Base-by-base conservation (phyloP, 2,113 vertebrate species). In the Archilochus colubris region DNA sequence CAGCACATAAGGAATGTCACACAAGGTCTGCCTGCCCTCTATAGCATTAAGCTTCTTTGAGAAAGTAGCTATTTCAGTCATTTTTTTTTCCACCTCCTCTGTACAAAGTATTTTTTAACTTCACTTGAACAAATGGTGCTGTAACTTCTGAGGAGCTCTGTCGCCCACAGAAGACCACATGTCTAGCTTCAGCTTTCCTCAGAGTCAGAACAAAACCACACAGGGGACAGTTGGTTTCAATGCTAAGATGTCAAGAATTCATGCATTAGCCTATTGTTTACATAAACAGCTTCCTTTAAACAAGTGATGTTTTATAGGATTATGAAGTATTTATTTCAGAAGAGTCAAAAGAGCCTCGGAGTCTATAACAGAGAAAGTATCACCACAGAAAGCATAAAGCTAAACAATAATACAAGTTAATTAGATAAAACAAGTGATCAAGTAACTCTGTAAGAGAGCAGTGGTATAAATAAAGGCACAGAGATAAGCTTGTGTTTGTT, bases 201-300 rank as follows among this genome's bases (percentile, higher is more conserved):
- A 25, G 4, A 86, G 74, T 22, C 79, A 94, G 86, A 92, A 21
- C 62, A 92, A 95, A 94, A 94, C 57, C 82, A 91, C 16, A 0
- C 2, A 6, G 58, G 40, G 64, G 81, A 89, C 94, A 96, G 91
- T 93, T 96, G 91, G 93, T 93, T 95, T 95, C 33, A 24, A 89
- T 68, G 75, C 30, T 91, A 89, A 94, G 78, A 89, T 77, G 70
- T 93, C 94, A 94, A 87, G 89, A 86, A 84, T 43, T 92, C 43
- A 80, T 82, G 75, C 87, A 73, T 89, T 94, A 94, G 87, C 75
- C 44, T 69, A 46, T n/a, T 97, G 92, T 93, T 96, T 95, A 97
- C 81, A 86, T 30, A 86, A 93, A 93, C 81, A 94, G 62, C 51
- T 93, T 93, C 89, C 86, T 94, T 89, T 82, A 82, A 94, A 91